Conservation (phyloP, 2,113 vertebrate species). For the Corvus cornix region DNA sequence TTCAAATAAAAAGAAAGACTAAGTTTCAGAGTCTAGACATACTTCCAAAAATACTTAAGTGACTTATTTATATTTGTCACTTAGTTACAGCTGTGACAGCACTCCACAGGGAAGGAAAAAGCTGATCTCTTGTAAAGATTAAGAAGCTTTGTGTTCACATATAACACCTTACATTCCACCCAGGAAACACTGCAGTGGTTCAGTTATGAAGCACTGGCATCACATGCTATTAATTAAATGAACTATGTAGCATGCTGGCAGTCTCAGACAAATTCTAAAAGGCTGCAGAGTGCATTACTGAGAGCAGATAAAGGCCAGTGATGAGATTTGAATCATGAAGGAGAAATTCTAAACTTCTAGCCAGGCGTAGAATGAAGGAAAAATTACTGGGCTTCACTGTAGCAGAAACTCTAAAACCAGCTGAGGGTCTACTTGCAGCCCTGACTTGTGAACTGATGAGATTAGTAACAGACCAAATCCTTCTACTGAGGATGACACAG, state of each 20-base stretch:
- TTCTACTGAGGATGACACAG: neutral
- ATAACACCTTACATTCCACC: neutral
- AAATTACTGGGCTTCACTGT: neutral
- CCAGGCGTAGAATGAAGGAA: neutral
- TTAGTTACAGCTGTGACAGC: neutral
- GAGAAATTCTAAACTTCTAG: neutral
- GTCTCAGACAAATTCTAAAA: neutral
- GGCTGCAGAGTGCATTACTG: neutral
- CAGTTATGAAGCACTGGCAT: neutral
- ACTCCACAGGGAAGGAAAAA: neutral
- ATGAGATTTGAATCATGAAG: neutral
- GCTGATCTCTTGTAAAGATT: neutral
- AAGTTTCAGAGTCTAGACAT: constrained; percentile 38
- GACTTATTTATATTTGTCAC: neutral
- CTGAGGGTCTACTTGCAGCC: neutral
- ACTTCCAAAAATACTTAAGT: neutral
- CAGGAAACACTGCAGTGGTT: neutral
- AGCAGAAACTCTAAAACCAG: neutral
- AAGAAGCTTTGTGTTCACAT: neutral
- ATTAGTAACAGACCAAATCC: neutral
- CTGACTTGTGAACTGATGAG: neutral
- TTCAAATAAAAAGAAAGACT: constrained; percentile 15
- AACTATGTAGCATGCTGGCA: neutral
- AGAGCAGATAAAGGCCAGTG: neutral
- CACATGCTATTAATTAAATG: neutral